Evolutionary conservation across 2,888 invertebrate species (phyloP), one percentile per base, ranked within the genome.

Genomic region (Pristionchus entomophagus): DNA sequence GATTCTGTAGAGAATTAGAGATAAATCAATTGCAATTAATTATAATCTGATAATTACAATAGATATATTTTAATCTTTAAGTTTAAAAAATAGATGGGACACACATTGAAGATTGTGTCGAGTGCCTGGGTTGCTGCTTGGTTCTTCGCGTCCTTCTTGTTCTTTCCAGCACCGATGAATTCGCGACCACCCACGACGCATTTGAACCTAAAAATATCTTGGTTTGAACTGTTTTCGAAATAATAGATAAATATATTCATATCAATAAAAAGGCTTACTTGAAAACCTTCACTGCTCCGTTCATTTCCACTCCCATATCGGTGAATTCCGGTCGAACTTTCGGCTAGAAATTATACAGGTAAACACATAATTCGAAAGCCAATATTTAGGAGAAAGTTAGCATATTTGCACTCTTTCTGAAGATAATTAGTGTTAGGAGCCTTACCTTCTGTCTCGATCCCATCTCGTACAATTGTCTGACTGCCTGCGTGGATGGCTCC

Each of bases 81-180:
- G n/a, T n/a, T n/a, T n/a, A 14, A 22, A 14, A 26, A n/a, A 19
- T 19, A 19, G 17, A 14, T n/a, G 10, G 10, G 17, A 22, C 80
- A 26, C 83, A 87, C 88, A 8, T 85, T 69, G 86, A 89, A 88
- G 0, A 89, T 82, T 62, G 65, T 86, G 29, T 88, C 88, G 41
- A 90, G 85, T 14, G 89, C 90, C 4, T 83, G 22, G 26, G 77
- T 38, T 8, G 90, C 90, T 3, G 89, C 89, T 2, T 84, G 77
- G 62, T 88, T 88, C 77, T 90, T 90, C 8, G 90, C 90, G n/a
- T 86, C 59, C 59, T 90, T 89, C 73, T 89, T 90, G 29, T 88
- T 88, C 56, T 82, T 53, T 10, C 89, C 90, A n/a, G 14, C 56
- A 26, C 88, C 90, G 26, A 87, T 80, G 86, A 84, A 89, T 38